phyloP scores from a whole-genome alignment of 2,888 invertebrate species.

The Venustoraphidia nigricollis region DNA sequence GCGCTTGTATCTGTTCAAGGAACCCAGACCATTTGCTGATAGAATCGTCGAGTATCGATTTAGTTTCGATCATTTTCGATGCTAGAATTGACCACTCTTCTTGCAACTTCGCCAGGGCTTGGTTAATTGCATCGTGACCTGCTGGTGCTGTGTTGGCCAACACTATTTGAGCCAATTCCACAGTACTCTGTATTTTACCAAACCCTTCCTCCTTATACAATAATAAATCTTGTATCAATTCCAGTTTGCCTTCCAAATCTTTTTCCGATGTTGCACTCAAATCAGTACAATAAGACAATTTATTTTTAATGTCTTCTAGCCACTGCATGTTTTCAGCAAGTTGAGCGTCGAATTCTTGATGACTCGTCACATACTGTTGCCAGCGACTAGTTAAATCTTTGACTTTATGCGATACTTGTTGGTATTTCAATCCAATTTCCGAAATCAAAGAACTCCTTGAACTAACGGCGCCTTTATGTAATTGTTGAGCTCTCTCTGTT shows the following conservation, averaged over 20 bases:
- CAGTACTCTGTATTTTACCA: slow-evolving; percentile 68
- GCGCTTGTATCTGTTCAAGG: slow-evolving; percentile 71
- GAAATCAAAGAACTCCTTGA: slow-evolving; percentile 71
- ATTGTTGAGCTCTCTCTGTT: slow-evolving; percentile 76
- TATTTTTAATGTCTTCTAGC: slow-evolving; percentile 69
- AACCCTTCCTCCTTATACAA: slow-evolving; percentile 90
- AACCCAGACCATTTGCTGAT: slow-evolving; percentile 86
- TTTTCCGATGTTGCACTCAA: slow-evolving; percentile 66
- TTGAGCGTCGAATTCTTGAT: slow-evolving; percentile 74
- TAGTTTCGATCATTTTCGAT: slow-evolving; percentile 80
- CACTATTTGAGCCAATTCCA: slow-evolving; percentile 84
- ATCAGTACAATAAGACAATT: slow-evolving; percentile 77
- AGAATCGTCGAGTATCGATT: slow-evolving; percentile 72
- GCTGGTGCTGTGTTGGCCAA: slow-evolving; percentile 79
- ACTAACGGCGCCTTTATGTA: slow-evolving; percentile 57
- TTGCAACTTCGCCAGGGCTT: slow-evolving; percentile 66
- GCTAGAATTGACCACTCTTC: slow-evolving; percentile 81
- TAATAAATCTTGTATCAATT: slow-evolving; percentile 70
- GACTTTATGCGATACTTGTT: slow-evolving; percentile 75
- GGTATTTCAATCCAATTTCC: slow-evolving; percentile 84
- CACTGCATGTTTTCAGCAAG: slow-evolving; percentile 67
- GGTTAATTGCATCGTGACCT: slow-evolving; percentile 78
- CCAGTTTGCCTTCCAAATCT: slow-evolving; percentile 72
- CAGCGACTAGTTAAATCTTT: slow-evolving; percentile 83
- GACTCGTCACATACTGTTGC: slow-evolving; percentile 80